phyloP scores from a whole-genome alignment of 2,113 vertebrate species.

The Gymnocephalus cernua region DNA sequence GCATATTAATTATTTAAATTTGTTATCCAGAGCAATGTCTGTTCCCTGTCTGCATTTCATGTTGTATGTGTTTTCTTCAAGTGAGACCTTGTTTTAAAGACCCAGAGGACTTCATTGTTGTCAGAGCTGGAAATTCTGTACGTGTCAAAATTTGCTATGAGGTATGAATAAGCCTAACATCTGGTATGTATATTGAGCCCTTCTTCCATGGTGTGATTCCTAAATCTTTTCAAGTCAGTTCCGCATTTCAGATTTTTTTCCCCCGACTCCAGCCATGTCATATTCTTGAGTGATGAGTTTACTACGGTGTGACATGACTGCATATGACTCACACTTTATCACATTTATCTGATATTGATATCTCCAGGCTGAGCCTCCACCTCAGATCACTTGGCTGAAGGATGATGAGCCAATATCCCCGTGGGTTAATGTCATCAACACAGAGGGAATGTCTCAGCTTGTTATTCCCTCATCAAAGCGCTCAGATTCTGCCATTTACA shows the following conservation, averaged over 20 bases:
- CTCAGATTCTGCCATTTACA: slow-evolving; percentile 86
- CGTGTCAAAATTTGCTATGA: slow-evolving; percentile 88
- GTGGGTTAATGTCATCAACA: slow-evolving; percentile 76
- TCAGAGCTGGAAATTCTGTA: slow-evolving; percentile 86
- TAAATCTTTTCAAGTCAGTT: neutral
- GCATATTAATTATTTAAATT: slow-evolving; percentile 9
- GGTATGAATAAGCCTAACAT: slow-evolving; percentile 73
- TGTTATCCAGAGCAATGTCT: neutral
- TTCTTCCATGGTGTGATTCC: neutral
- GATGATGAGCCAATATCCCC: slow-evolving; percentile 84
- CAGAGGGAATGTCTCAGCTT: slow-evolving; percentile 85
- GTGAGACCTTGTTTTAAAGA: slow-evolving; percentile 86
- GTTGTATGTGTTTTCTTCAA: slow-evolving; percentile 68
- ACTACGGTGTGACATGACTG: neutral
- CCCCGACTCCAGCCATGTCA: slow-evolving; percentile 1
- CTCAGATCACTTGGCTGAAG: slow-evolving; percentile 88
- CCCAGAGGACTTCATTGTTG: slow-evolving; percentile 82
- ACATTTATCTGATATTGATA: slow-evolving; percentile 23
- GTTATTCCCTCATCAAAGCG: slow-evolving; percentile 85
- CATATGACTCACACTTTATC: neutral
- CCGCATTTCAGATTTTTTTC: neutral
- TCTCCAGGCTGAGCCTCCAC: slow-evolving; percentile 85
- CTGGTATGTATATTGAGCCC: neutral
- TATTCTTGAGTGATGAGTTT: slow-evolving; percentile 17
- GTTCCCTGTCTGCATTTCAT: neutral